Percentiles rank a stretch among this genome's conserved stretches.
Conservation (phyloP, 2,888 invertebrate genomes). For the Noctua pronuba region DNA sequence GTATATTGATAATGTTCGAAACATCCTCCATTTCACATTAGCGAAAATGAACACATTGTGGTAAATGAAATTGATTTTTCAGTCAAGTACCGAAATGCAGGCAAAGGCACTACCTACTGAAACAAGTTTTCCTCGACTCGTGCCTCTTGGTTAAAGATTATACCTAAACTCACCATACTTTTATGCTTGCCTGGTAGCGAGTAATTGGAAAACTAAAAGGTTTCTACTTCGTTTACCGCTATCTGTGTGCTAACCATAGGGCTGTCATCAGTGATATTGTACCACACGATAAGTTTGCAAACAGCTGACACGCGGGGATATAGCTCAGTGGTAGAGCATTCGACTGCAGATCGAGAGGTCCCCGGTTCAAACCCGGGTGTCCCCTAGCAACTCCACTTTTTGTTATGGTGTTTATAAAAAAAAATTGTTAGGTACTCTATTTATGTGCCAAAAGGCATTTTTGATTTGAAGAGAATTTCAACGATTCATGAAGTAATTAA, state of each 20-base stretch:
- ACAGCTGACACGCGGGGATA: slow-evolving; percentile 73
- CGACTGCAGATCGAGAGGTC: slow-evolving; percentile 77
- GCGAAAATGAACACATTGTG: background rate
- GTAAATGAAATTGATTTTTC: background rate
- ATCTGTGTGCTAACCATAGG: background rate
- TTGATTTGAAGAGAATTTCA: background rate
- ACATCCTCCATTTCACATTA: background rate
- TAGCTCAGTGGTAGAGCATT: slow-evolving; percentile 87
- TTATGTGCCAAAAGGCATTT: background rate
- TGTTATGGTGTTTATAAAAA: background rate
- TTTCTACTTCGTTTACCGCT: background rate
- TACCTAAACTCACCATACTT: background rate
- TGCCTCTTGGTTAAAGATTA: background rate
- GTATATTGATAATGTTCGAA: background rate
- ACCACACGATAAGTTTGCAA: background rate
- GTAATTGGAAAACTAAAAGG: slow-evolving; percentile 16
- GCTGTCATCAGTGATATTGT: no score
- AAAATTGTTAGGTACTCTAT: background rate
- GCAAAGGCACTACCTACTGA: background rate
- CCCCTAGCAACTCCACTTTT: slow-evolving; percentile 69
- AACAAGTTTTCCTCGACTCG: background rate
- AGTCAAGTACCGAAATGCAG: background rate
- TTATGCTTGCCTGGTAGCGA: slow-evolving; percentile 26
- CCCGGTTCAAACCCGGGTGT: slow-evolving; percentile 87
- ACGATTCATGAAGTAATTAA: background rate